Conservation (phyloP, 64 coral and sea anemone genomes). For the Porites lutea region DNA sequence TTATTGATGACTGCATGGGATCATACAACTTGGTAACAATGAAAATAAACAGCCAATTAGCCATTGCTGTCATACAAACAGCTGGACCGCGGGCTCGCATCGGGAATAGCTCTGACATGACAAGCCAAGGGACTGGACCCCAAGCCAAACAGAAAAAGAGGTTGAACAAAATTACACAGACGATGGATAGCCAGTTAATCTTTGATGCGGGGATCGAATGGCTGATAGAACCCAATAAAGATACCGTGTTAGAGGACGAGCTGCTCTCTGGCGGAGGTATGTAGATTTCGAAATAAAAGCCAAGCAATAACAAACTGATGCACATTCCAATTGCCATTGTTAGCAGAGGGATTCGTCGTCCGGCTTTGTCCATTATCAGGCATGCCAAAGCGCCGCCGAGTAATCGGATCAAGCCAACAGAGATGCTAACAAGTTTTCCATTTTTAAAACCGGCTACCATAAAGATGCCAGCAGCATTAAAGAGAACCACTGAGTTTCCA, state of each 20-base stretch:
- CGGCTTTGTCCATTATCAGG: conserved; percentile 82
- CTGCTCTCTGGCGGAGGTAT: conserved; percentile 22
- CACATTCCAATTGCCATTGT: conserved; percentile 71
- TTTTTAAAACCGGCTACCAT: conserved; percentile 79
- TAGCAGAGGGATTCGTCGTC: conserved; percentile 74
- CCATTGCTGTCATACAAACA: conserved; percentile 63
- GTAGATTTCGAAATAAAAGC: conserved; percentile 79
- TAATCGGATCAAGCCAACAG: conserved; percentile 82
- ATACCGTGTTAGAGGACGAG: conserved; percentile 6
- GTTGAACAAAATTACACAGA: conserved; percentile 79
- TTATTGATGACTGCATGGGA: conserved; percentile 53
- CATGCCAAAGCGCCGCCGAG: conserved; percentile 66
- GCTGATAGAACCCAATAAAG: conserved; percentile 41
- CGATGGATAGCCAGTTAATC: conserved; percentile 79
- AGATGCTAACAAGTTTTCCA: conserved; percentile 68
- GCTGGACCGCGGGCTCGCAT: conserved; percentile 62
- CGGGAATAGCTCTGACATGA: conserved; percentile 90
- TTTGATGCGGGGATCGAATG: conserved; percentile 71
- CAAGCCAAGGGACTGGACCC: conserved; percentile 86
- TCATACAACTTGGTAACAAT: conserved; percentile 61
- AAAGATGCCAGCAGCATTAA: conserved; percentile 84
- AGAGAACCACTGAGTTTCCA: conserved; percentile 75
- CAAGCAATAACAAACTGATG: conserved; percentile 60
- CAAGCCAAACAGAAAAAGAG: conserved; percentile 68
- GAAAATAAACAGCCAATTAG: conserved; percentile 69